Conservation (phyloP, 2,797 vertebrate species). For the Epinephelus awoara region DNA sequence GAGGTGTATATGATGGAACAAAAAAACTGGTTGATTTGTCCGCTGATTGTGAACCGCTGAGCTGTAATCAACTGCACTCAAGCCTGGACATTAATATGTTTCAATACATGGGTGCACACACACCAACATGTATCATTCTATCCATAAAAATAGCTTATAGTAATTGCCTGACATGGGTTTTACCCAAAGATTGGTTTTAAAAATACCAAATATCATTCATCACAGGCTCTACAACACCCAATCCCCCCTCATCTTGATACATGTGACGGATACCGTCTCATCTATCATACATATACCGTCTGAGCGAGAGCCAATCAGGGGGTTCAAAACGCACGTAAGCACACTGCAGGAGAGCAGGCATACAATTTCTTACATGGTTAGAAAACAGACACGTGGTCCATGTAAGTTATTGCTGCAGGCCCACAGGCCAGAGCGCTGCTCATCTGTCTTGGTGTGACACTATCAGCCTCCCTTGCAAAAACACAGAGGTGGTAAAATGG, state of each 20-base stretch:
- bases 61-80: slow-evolving; percentile 56
- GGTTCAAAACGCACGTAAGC: slow-evolving; percentile 45
- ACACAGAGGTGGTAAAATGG: slow-evolving; percentile 71
- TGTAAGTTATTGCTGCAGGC: slow-evolving; percentile 75
- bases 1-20: slow-evolving; percentile 62
- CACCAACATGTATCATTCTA: slow-evolving; percentile 26
- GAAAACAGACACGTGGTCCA: slow-evolving; percentile 63
- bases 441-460: slow-evolving; percentile 78
- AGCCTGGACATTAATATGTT: slow-evolving; percentile 51
- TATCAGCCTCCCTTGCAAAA: slow-evolving; percentile 73
- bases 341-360: slow-evolving; percentile 43
- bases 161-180: slow-evolving; percentile 44
- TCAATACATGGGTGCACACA: slow-evolving; percentile 33
- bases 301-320: slow-evolving; percentile 41
- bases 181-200: slow-evolving; percentile 55
- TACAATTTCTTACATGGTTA: slow-evolving; percentile 72
- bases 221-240: slow-evolving; percentile 37
- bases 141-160: slow-evolving; percentile 23
- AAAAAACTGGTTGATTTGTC: slow-evolving; percentile 67
- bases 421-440: slow-evolving; percentile 63
- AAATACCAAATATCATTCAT: slow-evolving; percentile 58
- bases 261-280: slow-evolving; percentile 54
- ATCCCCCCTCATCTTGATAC: slow-evolving; percentile 36
- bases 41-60: slow-evolving; percentile 55
- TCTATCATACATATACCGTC: slow-evolving; percentile 46